Conservation (phyloP, 1,140 invertebrate species). For the Saccostrea cuccullata region DNA sequence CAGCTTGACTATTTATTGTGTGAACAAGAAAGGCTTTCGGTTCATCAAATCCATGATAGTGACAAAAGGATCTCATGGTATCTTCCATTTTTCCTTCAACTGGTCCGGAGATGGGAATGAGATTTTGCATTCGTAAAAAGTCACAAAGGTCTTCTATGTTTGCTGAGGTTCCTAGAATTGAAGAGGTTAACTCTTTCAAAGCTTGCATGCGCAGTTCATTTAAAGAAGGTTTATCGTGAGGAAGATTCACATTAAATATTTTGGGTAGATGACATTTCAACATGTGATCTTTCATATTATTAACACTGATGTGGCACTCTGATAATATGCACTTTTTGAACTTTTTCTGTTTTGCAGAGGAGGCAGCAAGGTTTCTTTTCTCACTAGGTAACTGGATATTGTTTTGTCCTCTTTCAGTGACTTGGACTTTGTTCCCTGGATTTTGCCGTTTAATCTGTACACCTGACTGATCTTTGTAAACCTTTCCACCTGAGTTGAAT, state of each 20-base stretch:
- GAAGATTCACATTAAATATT: constrained; percentile 9
- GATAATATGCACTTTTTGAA: not conserved
- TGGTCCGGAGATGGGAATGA: not conserved
- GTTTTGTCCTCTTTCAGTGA: not conserved
- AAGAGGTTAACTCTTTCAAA: not conserved
- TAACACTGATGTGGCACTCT: not conserved
- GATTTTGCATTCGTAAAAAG: not conserved
- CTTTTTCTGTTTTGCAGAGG: not conserved
- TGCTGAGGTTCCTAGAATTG: not conserved
- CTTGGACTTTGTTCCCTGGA: not conserved
- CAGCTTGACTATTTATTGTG: not conserved
- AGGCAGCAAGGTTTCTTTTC: not conserved
- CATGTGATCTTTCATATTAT: not conserved
- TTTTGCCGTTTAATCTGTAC: not conserved
- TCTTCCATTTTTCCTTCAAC: not conserved
- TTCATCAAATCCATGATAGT: not conserved
- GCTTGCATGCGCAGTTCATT: constrained; percentile 11
- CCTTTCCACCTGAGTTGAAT: not conserved
- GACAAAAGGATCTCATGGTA: not conserved
- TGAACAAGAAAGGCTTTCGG: not conserved
- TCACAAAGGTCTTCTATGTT: not conserved
- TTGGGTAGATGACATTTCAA: constrained; percentile 6
- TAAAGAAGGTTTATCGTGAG: not conserved
- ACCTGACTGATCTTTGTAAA: not conserved
- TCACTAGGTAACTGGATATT: not conserved